phyloP scores from a whole-genome alignment of 2,888 invertebrate genomes.

The Zeuzera pyrina region DNA sequence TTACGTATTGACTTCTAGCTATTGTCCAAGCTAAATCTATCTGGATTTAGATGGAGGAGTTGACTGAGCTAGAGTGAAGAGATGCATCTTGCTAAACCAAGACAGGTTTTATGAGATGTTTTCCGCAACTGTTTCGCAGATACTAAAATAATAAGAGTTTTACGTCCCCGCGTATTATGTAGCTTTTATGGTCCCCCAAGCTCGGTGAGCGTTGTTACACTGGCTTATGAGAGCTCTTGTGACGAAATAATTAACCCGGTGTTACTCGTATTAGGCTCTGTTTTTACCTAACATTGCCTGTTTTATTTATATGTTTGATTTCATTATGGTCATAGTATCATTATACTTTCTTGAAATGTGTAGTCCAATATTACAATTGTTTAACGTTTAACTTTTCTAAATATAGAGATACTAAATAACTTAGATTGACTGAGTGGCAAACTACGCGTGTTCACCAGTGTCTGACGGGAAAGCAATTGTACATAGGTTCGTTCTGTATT shows the following conservation, averaged over 20 bases:
- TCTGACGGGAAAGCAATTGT: no score
- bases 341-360: background rate
- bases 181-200: slow-evolving; percentile 62
- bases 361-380: background rate
- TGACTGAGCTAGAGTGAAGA: slow-evolving; percentile 38
- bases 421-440: no score
- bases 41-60: slow-evolving; percentile 56
- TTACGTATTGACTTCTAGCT: slow-evolving; percentile 57
- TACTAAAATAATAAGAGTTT: slow-evolving; percentile 72
- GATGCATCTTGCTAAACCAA: slow-evolving; percentile 45
- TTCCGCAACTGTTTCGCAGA: slow-evolving; percentile 65
- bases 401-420: background rate
- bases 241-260: slow-evolving; percentile 68
- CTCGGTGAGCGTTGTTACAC: slow-evolving; percentile 61
- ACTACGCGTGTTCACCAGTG: no score
- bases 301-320: slow-evolving; percentile 37
- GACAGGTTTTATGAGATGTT: slow-evolving; percentile 66
- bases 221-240: slow-evolving; percentile 66
- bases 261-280: slow-evolving; percentile 54
- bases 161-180: slow-evolving; percentile 67
- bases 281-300: slow-evolving; percentile 38
- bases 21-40: slow-evolving; percentile 63
- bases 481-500: no score
- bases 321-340: slow-evolving; percentile 23
- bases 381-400: background rate